phyloP scores from a whole-genome alignment of 1,140 invertebrate genomes.

The Sminthurinus signatus region DNA sequence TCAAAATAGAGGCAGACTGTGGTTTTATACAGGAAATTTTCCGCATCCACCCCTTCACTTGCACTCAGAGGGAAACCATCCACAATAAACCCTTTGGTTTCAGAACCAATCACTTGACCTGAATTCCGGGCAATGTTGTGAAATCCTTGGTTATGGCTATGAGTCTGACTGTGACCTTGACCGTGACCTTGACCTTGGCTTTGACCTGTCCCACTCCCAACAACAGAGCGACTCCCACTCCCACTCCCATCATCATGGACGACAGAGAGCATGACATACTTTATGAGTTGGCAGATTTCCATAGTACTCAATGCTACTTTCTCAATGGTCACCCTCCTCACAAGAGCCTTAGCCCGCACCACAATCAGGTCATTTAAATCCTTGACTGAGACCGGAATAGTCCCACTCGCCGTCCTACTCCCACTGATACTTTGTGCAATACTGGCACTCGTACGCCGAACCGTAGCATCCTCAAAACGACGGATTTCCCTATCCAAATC shows the following conservation, averaged over 20 bases:
- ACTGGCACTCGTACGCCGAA: too few species aligned
- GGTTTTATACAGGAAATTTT: background rate
- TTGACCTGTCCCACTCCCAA: too few species aligned
- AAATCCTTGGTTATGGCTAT: too few species aligned
- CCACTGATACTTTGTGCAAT: too few species aligned
- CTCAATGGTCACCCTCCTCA: background rate
- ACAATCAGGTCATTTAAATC: background rate
- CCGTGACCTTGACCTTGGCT: too few species aligned
- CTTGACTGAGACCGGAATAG: background rate
- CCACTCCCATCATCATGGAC: too few species aligned
- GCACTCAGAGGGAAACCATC: background rate
- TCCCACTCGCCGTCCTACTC: background rate
- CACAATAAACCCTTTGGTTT: background rate
- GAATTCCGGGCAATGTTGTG: background rate
- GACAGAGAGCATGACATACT: background rate
- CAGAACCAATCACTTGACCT: background rate
- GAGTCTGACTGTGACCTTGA: background rate
- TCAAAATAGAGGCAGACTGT: background rate
- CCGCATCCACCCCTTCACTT: background rate
- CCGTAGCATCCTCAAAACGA: background rate
- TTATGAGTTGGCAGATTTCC: slow-evolving; percentile 4
- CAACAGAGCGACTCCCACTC: too few species aligned
- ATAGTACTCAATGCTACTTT: background rate
- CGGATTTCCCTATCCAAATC: background rate
- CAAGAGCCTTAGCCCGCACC: background rate